These are phyloP conservation scores for Cyclina sinensis DNA, from an alignment of 1,140 invertebrate genomes.

Conservation along the genomic window DNA sequence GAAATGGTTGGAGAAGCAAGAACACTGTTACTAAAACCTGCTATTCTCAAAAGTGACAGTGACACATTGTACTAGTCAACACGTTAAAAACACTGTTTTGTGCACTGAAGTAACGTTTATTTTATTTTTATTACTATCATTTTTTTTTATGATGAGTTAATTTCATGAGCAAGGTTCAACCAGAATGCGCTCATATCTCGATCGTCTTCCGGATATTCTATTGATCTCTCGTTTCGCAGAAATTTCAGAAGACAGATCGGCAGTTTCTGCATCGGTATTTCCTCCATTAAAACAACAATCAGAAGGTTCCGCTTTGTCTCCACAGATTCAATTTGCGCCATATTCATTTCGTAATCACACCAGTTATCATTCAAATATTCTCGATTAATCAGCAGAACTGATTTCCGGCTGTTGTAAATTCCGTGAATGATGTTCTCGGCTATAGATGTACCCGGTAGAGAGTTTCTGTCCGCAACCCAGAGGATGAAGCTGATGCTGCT, in stretches of 20 bases:
- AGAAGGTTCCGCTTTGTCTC: constrained; percentile 32
- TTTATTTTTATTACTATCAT: too few species aligned
- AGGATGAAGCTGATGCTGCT: not conserved
- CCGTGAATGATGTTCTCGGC: constrained; percentile 48
- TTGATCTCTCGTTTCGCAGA: not conserved
- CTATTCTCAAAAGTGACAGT: too few species aligned
- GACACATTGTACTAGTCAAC: too few species aligned
- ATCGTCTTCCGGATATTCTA: constrained; percentile 45
- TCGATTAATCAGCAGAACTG: constrained; percentile 36
- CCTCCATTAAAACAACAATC: constrained; percentile 38
- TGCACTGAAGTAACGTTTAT: too few species aligned
- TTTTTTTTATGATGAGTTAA: too few species aligned
- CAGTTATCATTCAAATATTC: constrained; percentile 26
- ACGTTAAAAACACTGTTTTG: too few species aligned
- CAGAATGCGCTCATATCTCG: constrained; percentile 20
- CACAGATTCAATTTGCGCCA: constrained; percentile 35
- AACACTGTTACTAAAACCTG: too few species aligned
- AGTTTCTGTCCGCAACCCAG: constrained; percentile 41
- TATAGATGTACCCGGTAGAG: not conserved
- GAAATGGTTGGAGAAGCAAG: too few species aligned
- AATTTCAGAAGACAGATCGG: constrained; percentile 12
- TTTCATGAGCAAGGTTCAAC: constrained; percentile 47
- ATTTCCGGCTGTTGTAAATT: constrained; percentile 38
- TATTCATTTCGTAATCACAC: constrained; percentile 54
- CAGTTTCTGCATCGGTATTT: not conserved